Percentiles rank a stretch among this genome's conserved stretches.
Conservation (phyloP, 1,140 invertebrate species). For the Holcopasites calliopsidis region DNA sequence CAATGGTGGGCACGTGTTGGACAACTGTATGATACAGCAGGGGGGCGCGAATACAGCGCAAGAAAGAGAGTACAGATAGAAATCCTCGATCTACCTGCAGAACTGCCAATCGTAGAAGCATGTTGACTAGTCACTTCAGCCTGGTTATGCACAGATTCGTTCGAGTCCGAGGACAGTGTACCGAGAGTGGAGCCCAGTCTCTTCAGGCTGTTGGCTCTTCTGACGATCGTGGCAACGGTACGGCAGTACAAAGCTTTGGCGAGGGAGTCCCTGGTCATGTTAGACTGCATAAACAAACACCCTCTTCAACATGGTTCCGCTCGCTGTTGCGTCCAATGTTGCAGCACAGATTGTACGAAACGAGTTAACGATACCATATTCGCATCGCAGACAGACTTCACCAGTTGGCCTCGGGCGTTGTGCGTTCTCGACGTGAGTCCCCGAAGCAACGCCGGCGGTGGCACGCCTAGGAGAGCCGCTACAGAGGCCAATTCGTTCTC, state of each 20-base stretch:
- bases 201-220: constrained; percentile 94
- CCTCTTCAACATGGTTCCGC: constrained; percentile 31
- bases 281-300: constrained; percentile 81
- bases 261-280: constrained; percentile 92
- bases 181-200: constrained; percentile 92
- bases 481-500: constrained; percentile 90
- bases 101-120: constrained; percentile 90
- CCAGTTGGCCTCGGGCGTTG: constrained; percentile 89
- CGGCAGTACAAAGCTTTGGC: constrained; percentile 96
- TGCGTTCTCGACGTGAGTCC: constrained; percentile 92
- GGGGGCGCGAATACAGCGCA: too few species aligned
- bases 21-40: too few species aligned
- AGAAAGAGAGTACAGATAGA: too few species aligned
- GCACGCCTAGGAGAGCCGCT: constrained; percentile 90
- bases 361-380: constrained; percentile 82
- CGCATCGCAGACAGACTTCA: constrained; percentile 90
- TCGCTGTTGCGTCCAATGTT: neutral
- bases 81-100: constrained; percentile 76
- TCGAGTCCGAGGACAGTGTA: constrained; percentile 93
- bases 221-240: constrained; percentile 96
- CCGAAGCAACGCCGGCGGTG: constrained; percentile 86
- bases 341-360: neutral
- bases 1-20: too few species aligned
- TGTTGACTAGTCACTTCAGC: constrained; percentile 91
- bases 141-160: constrained; percentile 94